Evolutionary conservation across 2,797 vertebrate genomes (phyloP).

Genomic region (Acanthornis magna): DNA sequence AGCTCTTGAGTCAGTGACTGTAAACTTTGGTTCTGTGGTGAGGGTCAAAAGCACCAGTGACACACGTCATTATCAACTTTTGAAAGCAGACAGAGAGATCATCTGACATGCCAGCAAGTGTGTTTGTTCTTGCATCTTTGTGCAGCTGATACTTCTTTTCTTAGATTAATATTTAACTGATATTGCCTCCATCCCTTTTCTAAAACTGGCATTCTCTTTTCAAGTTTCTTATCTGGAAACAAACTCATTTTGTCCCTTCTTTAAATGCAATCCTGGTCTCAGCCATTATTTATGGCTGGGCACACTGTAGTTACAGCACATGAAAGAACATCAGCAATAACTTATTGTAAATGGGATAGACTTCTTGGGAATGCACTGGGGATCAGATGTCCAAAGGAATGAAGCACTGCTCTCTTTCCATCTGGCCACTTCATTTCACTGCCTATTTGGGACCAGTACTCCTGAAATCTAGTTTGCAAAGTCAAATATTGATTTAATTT

Average conservation of each 20-base stretch:
- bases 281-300: neutral
- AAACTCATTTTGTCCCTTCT: neutral
- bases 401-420: neutral
- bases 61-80: neutral
- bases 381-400: slow-evolving; percentile 22
- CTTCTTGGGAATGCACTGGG: slow-evolving; percentile 11
- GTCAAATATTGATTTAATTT: neutral
- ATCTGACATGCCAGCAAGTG: neutral
- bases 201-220: neutral
- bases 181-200: neutral
- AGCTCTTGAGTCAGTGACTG: neutral
- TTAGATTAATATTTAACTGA: neutral
- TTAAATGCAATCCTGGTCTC: neutral
- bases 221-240: neutral
- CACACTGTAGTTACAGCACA: neutral
- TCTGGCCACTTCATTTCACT: slow-evolving; percentile 29
- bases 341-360: slow-evolving; percentile 21
- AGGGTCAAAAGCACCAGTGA: neutral
- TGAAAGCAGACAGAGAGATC: neutral
- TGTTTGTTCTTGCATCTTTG: neutral
- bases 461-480: neutral
- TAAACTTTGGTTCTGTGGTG: neutral
- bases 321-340: slow-evolving; percentile 8
- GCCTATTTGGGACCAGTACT: neutral
- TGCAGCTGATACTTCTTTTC: neutral